Percentiles rank a stretch among this genome's conserved stretches.
Conservation (phyloP, 2,888 invertebrate genomes). For the Quadroppia sp. region DNA sequence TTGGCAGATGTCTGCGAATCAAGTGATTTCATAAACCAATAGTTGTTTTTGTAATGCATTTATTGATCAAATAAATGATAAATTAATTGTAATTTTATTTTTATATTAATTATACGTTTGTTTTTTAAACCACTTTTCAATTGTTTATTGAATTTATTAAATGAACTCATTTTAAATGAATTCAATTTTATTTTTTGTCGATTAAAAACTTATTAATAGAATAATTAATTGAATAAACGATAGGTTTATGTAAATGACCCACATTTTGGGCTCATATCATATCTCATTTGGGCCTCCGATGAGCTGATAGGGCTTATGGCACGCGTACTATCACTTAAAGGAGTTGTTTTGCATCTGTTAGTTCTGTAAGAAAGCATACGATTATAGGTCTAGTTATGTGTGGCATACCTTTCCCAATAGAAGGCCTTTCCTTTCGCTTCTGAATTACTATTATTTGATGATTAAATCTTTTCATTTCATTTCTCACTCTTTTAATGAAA, state of each 20-base stretch:
- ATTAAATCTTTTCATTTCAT: too few species aligned
- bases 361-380: background rate
- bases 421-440: too few species aligned
- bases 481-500: too few species aligned
- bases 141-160: background rate
- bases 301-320: constrained; percentile 14
- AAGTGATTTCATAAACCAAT: background rate
- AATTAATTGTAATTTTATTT: background rate
- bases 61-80: background rate
- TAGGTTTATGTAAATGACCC: constrained; percentile 26
- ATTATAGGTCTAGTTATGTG: constrained; percentile 9
- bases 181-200: background rate
- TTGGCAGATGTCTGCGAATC: constrained; percentile 31
- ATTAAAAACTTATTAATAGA: constrained; percentile 9
- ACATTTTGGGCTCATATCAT: constrained; percentile 5
- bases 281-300: background rate
- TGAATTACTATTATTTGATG: too few species aligned
- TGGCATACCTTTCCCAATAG: background rate
- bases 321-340: constrained; percentile 14
- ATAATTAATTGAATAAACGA: constrained; percentile 15
- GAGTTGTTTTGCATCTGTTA: constrained; percentile 15
- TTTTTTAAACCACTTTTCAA: too few species aligned
- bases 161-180: background rate
- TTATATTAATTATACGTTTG: background rate
- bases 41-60: background rate